phyloP scores from a whole-genome alignment of 1,140 invertebrate genomes.

The Leguminivora glycinivorella region DNA sequence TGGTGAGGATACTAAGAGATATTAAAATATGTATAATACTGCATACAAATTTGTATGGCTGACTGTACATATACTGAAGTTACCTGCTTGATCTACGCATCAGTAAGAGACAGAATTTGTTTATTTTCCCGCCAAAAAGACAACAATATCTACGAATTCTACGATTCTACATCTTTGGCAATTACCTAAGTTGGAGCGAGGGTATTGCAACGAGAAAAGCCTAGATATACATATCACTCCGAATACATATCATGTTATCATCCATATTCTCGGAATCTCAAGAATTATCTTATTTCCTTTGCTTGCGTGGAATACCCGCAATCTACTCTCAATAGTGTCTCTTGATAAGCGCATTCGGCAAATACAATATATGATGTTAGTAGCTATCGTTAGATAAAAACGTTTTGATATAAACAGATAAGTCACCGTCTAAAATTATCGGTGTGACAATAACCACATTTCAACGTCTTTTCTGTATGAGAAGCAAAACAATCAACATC shows the following conservation, averaged over 20 bases:
- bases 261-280: background rate
- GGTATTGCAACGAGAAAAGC: background rate
- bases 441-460: background rate
- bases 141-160: too few relatives aligned
- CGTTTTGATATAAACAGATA: background rate
- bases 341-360: background rate
- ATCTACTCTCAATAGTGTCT: background rate
- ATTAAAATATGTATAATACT: too few relatives aligned
- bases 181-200: too few relatives aligned
- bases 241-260: background rate
- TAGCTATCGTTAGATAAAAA: background rate
- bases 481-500: background rate
- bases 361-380: background rate
- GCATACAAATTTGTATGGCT: too few relatives aligned
- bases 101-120: too few relatives aligned
- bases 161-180: too few relatives aligned
- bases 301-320: slow-evolving; percentile 2
- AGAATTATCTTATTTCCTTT: background rate
- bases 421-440: background rate
- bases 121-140: too few relatives aligned
- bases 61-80: too few relatives aligned
- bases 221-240: background rate
- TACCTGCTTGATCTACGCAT: too few relatives aligned
- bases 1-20: too few relatives aligned
- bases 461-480: background rate